Conservation (phyloP, 1,140 invertebrate genomes). For the Micrasema minimum region DNA sequence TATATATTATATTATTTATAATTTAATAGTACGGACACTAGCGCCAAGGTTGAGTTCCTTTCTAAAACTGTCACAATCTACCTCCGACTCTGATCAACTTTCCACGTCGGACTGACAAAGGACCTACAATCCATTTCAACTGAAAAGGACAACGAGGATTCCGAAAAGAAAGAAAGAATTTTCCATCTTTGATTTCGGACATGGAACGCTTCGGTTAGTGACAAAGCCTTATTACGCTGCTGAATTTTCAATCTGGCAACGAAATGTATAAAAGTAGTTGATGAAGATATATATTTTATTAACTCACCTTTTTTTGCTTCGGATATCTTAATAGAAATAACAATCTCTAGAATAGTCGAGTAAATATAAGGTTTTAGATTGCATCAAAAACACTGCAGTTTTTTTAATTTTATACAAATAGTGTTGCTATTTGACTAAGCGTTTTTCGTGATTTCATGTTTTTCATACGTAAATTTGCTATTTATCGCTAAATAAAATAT, state of each 20-base stretch:
- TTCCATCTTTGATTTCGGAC: constrained; percentile 27
- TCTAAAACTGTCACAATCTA: too few relatives aligned
- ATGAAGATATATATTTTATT: not conserved
- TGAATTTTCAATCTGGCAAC: not conserved
- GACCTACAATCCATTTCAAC: constrained; percentile 47
- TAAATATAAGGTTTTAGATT: too few relatives aligned
- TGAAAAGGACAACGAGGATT: constrained; percentile 30
- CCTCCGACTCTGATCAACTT: constrained; percentile 45
- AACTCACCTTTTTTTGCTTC: not conserved
- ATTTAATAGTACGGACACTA: too few relatives aligned
- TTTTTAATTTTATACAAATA: too few relatives aligned
- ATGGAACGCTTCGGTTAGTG: constrained; percentile 6
- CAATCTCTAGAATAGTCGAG: too few relatives aligned
- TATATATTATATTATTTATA: too few relatives aligned
- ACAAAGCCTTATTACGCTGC: constrained; percentile 16
- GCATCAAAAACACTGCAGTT: too few relatives aligned
- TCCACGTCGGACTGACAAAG: constrained; percentile 49
- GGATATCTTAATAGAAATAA: not conserved
- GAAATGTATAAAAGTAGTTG: not conserved
- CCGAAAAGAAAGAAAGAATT: constrained; percentile 38
- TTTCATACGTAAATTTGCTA: too few relatives aligned
- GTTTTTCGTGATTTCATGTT: too few relatives aligned
- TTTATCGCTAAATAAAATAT: too few relatives aligned
- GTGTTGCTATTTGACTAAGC: too few relatives aligned
- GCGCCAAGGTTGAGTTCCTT: too few relatives aligned